Base-by-base conservation (phyloP, 2,888 invertebrate genomes). In the Himalopsyche japonica region DNA sequence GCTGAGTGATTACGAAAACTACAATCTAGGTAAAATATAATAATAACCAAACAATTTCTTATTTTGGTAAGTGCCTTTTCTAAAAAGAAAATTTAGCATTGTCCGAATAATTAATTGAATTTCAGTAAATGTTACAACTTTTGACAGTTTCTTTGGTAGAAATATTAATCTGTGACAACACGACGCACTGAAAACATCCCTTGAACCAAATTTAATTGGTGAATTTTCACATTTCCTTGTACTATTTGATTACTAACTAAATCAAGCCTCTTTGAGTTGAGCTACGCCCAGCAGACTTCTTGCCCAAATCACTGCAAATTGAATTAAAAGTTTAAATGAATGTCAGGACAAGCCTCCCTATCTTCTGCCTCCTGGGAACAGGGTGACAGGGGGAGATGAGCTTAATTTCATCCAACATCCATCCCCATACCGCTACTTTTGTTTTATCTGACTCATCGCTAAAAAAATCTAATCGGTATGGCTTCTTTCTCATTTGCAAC, bases 251-350 rank as follows among this genome's bases (percentile, higher is more conserved):
- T 85, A 85, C 79, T 70, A 80, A 81, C 79, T 79, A 83, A 85
- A 81, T 79, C 80, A 84, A 79, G 80, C 76, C 76, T 82, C 82
- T 82, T 82, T 57, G 85, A 57, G 85, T 70, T 76, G 57, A 82
- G 82, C 70, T 70, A 78, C 84, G 84, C 82, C 78, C 79, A 82
- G 83, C 80, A 81, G 81, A 83, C 82, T 86, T 84, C 81, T 81
- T 82, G 84, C 86, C 86, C 84, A 86, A 86, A 84, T 86, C 86
- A 84, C 82, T 37, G 84, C 83, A 86, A 86, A 86, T 86, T 84
- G 86, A 86, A 86, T 86, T 86, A 86, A 86, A 86, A 86, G 83
- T 86, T 84, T 86, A 86, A 86, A 86, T 84, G 84, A 86, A 86
- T 84, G 86, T 84, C 86, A 86, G 82, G 83, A 81, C 86, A 83